phyloP scores from a whole-genome alignment of 2,113 vertebrate genomes.

The Arothron firmamentum region DNA sequence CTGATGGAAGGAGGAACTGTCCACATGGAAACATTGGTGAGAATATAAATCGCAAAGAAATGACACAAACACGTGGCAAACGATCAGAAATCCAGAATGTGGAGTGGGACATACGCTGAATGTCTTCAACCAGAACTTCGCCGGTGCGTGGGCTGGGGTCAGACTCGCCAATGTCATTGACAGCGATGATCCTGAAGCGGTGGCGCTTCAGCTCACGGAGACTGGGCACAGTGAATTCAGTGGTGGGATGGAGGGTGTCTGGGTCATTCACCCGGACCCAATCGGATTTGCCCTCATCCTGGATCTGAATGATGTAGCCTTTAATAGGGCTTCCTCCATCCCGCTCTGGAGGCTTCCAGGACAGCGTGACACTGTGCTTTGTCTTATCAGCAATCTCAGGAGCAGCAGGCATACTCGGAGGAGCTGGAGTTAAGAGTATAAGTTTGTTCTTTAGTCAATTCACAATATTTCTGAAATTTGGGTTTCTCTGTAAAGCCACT shows the following conservation, averaged over 20 bases:
- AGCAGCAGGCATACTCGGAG: constrained; percentile 88
- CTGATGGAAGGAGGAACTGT: constrained; percentile 85
- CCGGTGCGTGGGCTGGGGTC: constrained; percentile 89
- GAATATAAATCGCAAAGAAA: neutral
- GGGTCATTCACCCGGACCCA: constrained; percentile 89
- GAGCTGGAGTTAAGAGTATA: constrained; percentile 71
- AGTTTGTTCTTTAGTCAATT: neutral
- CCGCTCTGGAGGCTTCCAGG: constrained; percentile 88
- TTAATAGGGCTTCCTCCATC: constrained; percentile 96
- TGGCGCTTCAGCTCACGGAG: constrained; percentile 90
- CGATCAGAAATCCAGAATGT: neutral
- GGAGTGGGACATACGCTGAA: constrained; percentile 77
- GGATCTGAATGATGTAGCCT: constrained; percentile 96
- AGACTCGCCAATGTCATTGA: constrained; percentile 94
- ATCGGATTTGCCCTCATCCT: constrained; percentile 85
- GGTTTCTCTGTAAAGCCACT: neutral
- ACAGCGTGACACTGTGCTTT: constrained; percentile 86
- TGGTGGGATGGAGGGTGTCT: constrained; percentile 84
- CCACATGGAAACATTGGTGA: constrained; percentile 18
- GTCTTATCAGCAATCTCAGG: constrained; percentile 90
- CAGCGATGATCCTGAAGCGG: constrained; percentile 92
- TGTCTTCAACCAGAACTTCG: constrained; percentile 87
- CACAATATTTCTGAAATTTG: neutral
- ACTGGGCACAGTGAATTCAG: constrained; percentile 87
- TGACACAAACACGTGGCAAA: too few species aligned